Conservation (phyloP, 1,140 invertebrate genomes). For the Sminthurides bifidus region DNA sequence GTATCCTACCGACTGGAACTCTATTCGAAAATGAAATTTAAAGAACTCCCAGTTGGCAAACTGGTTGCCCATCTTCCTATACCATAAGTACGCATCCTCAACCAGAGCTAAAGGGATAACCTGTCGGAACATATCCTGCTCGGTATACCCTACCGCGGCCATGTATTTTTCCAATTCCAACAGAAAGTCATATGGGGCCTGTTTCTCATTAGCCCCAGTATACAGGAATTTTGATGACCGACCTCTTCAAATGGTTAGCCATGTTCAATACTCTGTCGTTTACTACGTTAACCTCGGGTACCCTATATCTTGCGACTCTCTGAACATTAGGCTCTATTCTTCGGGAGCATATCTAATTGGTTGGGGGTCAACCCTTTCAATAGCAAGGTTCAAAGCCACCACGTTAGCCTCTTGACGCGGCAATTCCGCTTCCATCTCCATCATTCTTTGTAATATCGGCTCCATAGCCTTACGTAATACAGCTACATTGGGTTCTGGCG, state of each 20-base stretch:
- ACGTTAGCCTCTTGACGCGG: no score
- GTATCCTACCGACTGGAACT: conserved; percentile 12
- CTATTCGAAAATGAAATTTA: background rate
- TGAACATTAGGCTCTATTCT: no score
- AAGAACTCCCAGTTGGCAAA: conserved; percentile 1
- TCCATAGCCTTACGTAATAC: no score
- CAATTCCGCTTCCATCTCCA: no score
- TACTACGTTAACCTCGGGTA: background rate
- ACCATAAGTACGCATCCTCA: conserved; percentile 16
- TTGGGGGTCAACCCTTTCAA: no score
- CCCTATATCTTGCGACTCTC: no score
- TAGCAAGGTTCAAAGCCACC: no score
- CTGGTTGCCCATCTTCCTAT: background rate
- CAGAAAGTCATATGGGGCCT: conserved; percentile 18
- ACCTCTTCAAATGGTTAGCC: conserved; percentile 13
- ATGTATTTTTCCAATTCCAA: conserved; percentile 17
- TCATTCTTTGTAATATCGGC: no score
- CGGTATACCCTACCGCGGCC: background rate
- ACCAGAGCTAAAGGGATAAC: conserved; percentile 10
- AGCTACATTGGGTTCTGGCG: no score
- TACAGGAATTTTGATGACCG: conserved; percentile 9
- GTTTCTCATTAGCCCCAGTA: conserved; percentile 8
- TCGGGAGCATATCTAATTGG: no score
- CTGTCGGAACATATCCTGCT: conserved; percentile 4
- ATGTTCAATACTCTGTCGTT: background rate